Conservation (phyloP, 2,113 vertebrate species). For the Ancistrus triradiatus region DNA sequence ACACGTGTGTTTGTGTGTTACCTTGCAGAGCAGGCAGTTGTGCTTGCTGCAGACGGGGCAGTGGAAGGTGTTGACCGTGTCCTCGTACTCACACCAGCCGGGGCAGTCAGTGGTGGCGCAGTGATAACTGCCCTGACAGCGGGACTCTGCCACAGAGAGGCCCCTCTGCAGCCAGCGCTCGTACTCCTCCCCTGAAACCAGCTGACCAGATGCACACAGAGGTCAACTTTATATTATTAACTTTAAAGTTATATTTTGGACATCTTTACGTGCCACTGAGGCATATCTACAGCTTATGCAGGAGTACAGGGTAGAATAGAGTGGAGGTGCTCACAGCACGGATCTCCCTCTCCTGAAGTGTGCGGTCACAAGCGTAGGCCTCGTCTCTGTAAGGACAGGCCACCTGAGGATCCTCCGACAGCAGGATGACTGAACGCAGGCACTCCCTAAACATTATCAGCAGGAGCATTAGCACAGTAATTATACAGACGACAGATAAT, state of each 20-base stretch:
- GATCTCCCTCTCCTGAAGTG: constrained; percentile 81
- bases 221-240: no score
- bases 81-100: constrained; percentile 84
- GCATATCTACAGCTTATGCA: no score
- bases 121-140: constrained; percentile 80
- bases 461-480: no score
- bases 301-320: no score
- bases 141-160: constrained; percentile 76
- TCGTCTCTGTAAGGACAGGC: constrained; percentile 81
- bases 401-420: constrained; percentile 76
- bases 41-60: constrained; percentile 77
- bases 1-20: constrained; percentile 40
- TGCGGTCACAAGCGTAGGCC: constrained; percentile 71
- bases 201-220: constrained; percentile 43
- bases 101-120: constrained; percentile 74
- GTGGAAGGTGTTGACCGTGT: constrained; percentile 75
- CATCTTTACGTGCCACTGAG: no score
- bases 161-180: constrained; percentile 75
- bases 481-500: no score
- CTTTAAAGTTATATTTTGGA: no score
- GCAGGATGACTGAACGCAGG: constrained; percentile 75
- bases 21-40: constrained; percentile 84
- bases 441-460: no score
- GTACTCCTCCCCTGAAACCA: constrained; percentile 69
- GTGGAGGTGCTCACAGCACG: constrained; percentile 66